Evolutionary conservation across 2,113 vertebrate genomes (phyloP).

Genomic region (Eudyptes chrysolophus): DNA sequence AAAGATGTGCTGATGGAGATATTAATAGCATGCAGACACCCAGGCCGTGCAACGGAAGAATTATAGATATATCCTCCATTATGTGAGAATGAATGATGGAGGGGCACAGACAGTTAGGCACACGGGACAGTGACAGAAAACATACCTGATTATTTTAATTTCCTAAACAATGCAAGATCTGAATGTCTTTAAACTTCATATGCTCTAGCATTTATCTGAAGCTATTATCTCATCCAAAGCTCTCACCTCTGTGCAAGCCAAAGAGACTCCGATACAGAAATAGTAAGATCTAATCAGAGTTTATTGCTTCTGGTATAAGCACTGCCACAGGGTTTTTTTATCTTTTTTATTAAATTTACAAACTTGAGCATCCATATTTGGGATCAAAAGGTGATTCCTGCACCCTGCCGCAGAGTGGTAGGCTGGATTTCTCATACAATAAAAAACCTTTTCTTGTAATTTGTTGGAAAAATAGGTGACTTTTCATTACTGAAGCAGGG

Average conservation of each 20-base stretch:
- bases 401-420: constrained; percentile 55
- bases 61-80: not conserved
- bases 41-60: not conserved
- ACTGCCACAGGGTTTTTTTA: constrained; percentile 43
- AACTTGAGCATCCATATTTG: constrained; percentile 66
- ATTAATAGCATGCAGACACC: not conserved
- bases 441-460: constrained; percentile 85
- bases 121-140: constrained; percentile 19
- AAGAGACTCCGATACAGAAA: constrained; percentile 47
- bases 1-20: not conserved
- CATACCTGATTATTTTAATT: constrained; percentile 56
- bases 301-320: constrained; percentile 87
- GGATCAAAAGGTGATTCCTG: constrained; percentile 80
- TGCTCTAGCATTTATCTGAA: constrained; percentile 57
- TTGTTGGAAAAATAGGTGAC: constrained; percentile 67
- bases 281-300: constrained; percentile 85
- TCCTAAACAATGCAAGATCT: constrained; percentile 39
- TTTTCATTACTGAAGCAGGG: constrained; percentile 66
- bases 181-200: constrained; percentile 64
- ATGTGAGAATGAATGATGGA: not conserved
- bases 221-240: constrained; percentile 62
- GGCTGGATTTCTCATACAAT: constrained; percentile 74
- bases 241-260: constrained; percentile 46
- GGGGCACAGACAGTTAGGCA: not conserved
- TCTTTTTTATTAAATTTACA: constrained; percentile 88